Evolutionary conservation across 2,797 vertebrate species (phyloP).

Genomic region (Xerus rutilus): DNA sequence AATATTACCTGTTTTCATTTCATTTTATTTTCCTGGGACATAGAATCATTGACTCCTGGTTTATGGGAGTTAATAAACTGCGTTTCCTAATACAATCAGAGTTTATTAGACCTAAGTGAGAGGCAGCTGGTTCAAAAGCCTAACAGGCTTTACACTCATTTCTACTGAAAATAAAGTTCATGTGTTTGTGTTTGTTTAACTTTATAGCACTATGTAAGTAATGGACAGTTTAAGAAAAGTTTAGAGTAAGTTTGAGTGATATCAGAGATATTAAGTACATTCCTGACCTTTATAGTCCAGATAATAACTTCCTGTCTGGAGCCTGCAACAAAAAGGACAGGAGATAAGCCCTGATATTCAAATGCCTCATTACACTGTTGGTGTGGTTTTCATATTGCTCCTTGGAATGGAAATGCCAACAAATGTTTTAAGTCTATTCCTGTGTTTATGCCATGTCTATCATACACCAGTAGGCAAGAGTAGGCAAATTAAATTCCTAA

Average conservation of each 20-base stretch:
- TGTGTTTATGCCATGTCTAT: background rate
- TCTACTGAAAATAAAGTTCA: constrained; percentile 41
- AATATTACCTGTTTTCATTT: constrained; percentile 67
- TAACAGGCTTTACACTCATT: background rate
- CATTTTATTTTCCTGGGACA: constrained; percentile 67
- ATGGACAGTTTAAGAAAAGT: constrained; percentile 32
- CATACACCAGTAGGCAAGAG: background rate
- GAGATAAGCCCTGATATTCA: constrained; percentile 33
- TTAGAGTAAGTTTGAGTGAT: background rate
- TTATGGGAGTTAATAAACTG: constrained; percentile 59
- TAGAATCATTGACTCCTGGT: constrained; percentile 39
- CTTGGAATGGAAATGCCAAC: constrained; percentile 10
- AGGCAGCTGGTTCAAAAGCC: constrained; percentile 28
- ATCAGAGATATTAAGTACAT: background rate
- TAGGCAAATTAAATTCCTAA: constrained; percentile 23
- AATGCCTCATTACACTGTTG: background rate
- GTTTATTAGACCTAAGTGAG: constrained; percentile 67
- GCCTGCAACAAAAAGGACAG: background rate
- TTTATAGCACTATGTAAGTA: constrained; percentile 2
- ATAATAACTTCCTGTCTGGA: constrained; percentile 49
- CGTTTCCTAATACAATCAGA: constrained; percentile 61
- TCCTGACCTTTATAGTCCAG: background rate
- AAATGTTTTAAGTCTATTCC: background rate
- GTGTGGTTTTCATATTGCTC: background rate
- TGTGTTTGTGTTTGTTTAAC: background rate